Base-by-base conservation (phyloP, 53 echinoderm and acorn worm species). In the Holothuria leucospilota region DNA sequence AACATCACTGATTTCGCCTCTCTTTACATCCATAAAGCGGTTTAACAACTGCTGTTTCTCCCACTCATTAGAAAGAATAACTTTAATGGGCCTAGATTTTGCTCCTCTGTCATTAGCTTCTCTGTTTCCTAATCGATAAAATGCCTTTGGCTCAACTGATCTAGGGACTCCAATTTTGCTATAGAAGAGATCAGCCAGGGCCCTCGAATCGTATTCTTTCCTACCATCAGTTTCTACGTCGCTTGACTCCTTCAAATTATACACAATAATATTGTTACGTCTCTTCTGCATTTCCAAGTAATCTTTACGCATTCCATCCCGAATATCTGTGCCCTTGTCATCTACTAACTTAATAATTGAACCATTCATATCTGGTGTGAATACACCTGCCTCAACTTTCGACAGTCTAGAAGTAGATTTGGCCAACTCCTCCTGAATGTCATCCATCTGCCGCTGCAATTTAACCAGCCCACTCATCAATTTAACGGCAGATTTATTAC, bases 251-350 rank as follows among this genome's bases (percentile, higher is more conserved):
- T 74, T 25, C 75, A 75, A 21, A 21, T 75, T 75, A 29, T 2
- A 39, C 13, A 74, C 39, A 46, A 41, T 5, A 20, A 21, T 51
- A 40, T 74, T 74, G 0, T 39, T 70, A 11, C 29, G 28, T 20
- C 71, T 29, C 39, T 70, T 34, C 28, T 70, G 71, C 28, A 70
- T 70, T 70, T 5, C 71, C 71, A 70, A 4, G 29, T 20, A 70
- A 34, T 70, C 71, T 70, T 29, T 70, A 25, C 70, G 28, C 29
- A 70, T 20, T 20, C 28, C 30, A 70, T 70, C 38, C 26, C 29
- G 28, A 70, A 29, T 4, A 4, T 11, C 28, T 18, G 11, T 24
- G 29, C 9, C 38, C 18, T 34, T 34, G 20, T 25, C 38, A 27
- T 70, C 29, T 38, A 27, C 71, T 20, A 70, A 11, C 29, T 38